A percentile compares a stretch with the other conserved stretches of the same genome.
Evolutionary conservation across 2,797 vertebrate species (phyloP).

Genomic region (Arctocebus calabarensis): DNA sequence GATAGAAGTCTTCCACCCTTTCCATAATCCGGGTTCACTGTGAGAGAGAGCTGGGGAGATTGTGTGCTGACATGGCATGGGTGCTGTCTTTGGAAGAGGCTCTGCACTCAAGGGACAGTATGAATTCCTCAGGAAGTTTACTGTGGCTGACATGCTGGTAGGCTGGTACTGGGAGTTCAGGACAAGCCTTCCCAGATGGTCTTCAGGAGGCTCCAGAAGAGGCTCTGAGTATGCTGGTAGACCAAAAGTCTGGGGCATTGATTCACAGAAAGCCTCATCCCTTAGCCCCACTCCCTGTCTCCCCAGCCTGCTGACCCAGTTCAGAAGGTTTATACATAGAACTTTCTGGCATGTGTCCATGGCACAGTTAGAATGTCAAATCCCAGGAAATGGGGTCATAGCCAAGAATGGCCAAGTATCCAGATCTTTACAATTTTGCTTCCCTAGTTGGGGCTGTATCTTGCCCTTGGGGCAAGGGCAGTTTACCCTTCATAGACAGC

Average conservation of each 20-base stretch:
- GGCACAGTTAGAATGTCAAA: slow-evolving; percentile 31
- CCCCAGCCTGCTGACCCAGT: neutral
- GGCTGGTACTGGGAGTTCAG: neutral
- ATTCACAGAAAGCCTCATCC: neutral
- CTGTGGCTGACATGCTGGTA: neutral
- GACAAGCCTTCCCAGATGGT: neutral
- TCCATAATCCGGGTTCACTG: neutral
- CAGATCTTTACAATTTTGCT: neutral
- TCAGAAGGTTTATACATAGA: neutral
- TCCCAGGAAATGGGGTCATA: slow-evolving; percentile 2
- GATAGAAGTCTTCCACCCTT: neutral
- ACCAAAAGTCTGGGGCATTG: neutral
- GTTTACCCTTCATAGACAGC: neutral
- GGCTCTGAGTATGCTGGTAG: neutral
- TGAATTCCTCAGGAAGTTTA: neutral
- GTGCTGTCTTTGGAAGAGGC: neutral
- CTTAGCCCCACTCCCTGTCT: too few species aligned
- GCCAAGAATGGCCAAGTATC: neutral
- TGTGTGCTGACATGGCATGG: neutral
- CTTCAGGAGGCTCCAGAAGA: neutral
- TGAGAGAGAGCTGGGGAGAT: neutral
- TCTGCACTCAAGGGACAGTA: neutral
- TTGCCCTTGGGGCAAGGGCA: neutral
- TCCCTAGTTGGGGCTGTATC: neutral
- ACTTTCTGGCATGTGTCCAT: neutral